These are phyloP conservation scores for Odocoileus hemionus DNA, from an alignment of 2,113 vertebrate genomes.

Conservation along the genomic window DNA sequence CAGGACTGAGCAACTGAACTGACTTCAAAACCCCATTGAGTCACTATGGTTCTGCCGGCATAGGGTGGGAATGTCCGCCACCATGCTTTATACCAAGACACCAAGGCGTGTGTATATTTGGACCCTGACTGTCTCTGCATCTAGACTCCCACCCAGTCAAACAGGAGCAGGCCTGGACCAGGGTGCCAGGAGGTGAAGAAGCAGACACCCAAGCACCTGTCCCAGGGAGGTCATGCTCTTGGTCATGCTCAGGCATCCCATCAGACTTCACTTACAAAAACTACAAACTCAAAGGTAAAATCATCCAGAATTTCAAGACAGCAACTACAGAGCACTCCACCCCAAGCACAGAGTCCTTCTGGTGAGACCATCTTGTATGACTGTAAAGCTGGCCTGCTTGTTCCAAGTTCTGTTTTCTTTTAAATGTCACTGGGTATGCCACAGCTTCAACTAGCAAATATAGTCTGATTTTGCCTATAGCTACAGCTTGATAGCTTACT, in stretches of 20 bases:
- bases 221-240: background rate
- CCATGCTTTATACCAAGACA: background rate
- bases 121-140: background rate
- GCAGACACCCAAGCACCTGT: background rate
- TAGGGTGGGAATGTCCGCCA: background rate
- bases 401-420: background rate
- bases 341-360: background rate
- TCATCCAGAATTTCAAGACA: background rate
- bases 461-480: background rate
- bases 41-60: background rate
- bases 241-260: background rate
- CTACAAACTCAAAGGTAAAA: background rate
- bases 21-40: background rate
- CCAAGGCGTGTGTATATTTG: background rate
- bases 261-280: background rate
- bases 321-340: background rate
- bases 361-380: background rate
- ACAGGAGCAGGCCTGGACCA: background rate
- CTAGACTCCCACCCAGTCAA: background rate
- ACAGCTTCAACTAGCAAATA: background rate
- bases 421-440: background rate
- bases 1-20: background rate
- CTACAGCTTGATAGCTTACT: background rate
- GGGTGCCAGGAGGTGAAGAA: background rate
- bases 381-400: background rate